Percentiles rank a stretch among this genome's conserved stretches.
Evolutionary conservation across 2,888 invertebrate genomes (phyloP).

Genomic region (Netelia melanura): DNA sequence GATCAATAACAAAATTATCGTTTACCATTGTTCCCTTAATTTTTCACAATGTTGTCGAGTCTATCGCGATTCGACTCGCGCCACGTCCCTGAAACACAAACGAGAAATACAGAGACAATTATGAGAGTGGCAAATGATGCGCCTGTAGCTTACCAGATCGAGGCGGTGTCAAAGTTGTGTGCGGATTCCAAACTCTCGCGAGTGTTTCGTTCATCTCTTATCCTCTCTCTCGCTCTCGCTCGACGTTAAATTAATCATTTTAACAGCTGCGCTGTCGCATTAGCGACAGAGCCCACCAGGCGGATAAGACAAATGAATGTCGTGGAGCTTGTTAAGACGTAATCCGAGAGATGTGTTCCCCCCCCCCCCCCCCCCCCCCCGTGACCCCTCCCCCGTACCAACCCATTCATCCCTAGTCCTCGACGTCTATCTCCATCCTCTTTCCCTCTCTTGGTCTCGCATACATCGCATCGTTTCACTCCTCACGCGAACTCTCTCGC

Average conservation of each 20-base stretch:
- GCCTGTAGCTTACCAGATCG: not conserved
- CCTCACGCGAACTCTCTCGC: conserved; percentile 49
- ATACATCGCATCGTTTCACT: conserved; percentile 64
- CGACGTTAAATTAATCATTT: conserved; percentile 84
- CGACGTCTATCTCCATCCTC: conserved; percentile 48
- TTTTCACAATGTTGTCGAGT: not conserved
- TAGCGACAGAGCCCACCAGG: conserved; percentile 77
- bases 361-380: conserved; percentile 74
- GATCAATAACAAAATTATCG: too few species aligned
- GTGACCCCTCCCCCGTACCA: conserved; percentile 74
- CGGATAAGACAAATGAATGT: conserved; percentile 85
- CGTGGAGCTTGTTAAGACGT: conserved; percentile 84
- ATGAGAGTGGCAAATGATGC: conserved; percentile 5
- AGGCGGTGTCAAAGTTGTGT: conserved; percentile 38
- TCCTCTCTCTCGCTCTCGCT: conserved; percentile 35
- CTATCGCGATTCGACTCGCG: conserved; percentile 22
- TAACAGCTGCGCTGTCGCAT: conserved; percentile 83
- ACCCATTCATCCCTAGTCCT: conserved; percentile 56
- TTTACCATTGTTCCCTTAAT: too few species aligned
- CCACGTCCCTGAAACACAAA: not conserved
- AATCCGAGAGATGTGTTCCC: conserved; percentile 82
- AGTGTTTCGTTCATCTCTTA: conserved; percentile 45
- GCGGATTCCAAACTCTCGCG: conserved; percentile 46
- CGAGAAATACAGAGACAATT: conserved; percentile 6
- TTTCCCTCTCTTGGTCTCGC: conserved; percentile 28